Conservation (phyloP, 2,888 invertebrate genomes). For the Dasysyrphus tricinctus region DNA sequence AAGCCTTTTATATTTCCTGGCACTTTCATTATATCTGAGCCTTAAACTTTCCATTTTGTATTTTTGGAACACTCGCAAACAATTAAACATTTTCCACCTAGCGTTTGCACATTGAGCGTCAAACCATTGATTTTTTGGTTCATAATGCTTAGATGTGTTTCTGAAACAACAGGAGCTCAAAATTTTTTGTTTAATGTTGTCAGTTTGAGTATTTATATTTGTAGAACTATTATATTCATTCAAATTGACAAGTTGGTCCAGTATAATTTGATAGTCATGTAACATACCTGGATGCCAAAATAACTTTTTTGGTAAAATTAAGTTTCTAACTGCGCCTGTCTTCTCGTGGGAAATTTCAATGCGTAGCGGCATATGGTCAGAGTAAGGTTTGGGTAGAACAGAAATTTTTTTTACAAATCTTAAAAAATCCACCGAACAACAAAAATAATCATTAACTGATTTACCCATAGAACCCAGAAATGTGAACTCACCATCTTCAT, state of each 20-base stretch:
- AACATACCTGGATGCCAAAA: background rate
- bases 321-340: background rate
- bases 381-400: constrained; percentile 8
- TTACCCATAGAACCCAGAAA: constrained; percentile 24
- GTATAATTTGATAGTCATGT: background rate
- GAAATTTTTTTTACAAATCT: constrained; percentile 4
- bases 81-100: constrained; percentile 7
- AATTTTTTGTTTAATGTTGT: background rate
- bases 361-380: constrained; percentile 6
- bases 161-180: background rate
- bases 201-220: too few relatives aligned
- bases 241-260: background rate
- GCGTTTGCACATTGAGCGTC: constrained; percentile 7
- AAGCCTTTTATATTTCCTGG: too few relatives aligned
- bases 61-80: background rate
- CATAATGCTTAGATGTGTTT: background rate
- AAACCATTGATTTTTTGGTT: constrained; percentile 4
- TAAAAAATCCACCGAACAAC: constrained; percentile 14
- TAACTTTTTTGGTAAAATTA: background rate
- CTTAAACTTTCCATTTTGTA: background rate
- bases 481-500: constrained; percentile 2
- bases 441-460: constrained; percentile 19
- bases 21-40: constrained; percentile 15
- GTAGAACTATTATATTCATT: background rate
- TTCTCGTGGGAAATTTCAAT: constrained; percentile 11